Base-by-base conservation (phyloP, 2,797 vertebrate genomes). In the Amniataba percoides region DNA sequence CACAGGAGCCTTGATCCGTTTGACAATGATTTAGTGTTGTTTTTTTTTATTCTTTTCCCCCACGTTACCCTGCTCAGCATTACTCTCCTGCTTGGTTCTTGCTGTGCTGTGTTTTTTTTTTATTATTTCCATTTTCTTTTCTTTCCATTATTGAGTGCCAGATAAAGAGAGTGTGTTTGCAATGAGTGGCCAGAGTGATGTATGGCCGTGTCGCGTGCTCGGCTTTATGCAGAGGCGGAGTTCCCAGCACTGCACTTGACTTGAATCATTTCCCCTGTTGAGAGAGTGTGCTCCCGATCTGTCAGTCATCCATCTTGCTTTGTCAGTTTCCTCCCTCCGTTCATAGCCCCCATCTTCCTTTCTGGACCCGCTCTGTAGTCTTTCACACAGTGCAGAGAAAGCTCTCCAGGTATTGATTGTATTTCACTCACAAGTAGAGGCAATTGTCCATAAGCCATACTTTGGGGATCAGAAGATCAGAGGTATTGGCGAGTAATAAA, bases 291-390 rank as follows among this genome's bases (percentile, higher is more conserved):
- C 83, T 80, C 68, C 71, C 67, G 60, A 23, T 51, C 76, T 87
- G 88, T 90, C 91, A 92, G 58, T 93, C 87, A 90, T 89, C 67
- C 10, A 27, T 91, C 81, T 83, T 80, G 64, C 67, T 80, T 67
- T 83, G 84, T 87, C 83, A 88, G 84, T 67, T 82, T 56, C 68
- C 69, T 80, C 53, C 62, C 59, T 65, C 46, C 76, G 45, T 65
- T 73, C 72, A 61, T 13, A 68, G 55, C 21, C 56, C 42, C 69
- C 31, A 9, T 83, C 57, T 72, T 58, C 77, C 63, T 67, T 63
- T 68, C 60, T 55, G 65, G 36, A 71, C 39, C 43, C 60, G 31
- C 66, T 52, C 53, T 77, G 42, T 63, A 62, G 55, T 71, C 42
- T 80, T 52, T 61, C 49, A 52, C 64, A 66, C 66, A 63, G 62